Evolutionary conservation across 2,888 invertebrate species (phyloP).

Genomic region (Gasteruption jaculator): DNA sequence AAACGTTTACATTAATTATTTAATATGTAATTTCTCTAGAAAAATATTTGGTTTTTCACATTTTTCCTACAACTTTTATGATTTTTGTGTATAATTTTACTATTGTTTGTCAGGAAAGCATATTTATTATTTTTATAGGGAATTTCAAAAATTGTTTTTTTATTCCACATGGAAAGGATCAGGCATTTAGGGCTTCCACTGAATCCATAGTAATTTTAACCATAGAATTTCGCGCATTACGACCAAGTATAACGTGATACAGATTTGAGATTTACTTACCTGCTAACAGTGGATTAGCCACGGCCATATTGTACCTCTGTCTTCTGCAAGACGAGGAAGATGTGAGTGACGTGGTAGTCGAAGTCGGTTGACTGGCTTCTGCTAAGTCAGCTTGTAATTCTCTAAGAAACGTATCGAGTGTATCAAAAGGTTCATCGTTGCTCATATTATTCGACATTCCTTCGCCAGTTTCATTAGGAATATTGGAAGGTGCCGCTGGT

Average conservation of each 20-base stretch:
- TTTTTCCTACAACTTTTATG: no score
- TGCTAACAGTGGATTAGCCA: slow-evolving; percentile 81
- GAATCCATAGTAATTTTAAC: no score
- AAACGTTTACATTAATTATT: no score
- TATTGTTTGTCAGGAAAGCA: not conserved
- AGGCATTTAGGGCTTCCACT: no score
- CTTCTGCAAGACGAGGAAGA: slow-evolving; percentile 56
- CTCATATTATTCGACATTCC: slow-evolving; percentile 39
- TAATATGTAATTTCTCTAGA: no score
- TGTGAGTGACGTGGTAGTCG: slow-evolving; percentile 53
- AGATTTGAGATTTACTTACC: slow-evolving; percentile 57
- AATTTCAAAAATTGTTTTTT: no score
- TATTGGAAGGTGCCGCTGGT: slow-evolving; percentile 37
- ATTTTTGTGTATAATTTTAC: slow-evolving; percentile 1
- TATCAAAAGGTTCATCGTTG: slow-evolving; percentile 79
- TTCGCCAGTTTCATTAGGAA: slow-evolving; percentile 43
- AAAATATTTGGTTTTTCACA: no score
- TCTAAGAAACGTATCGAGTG: slow-evolving; percentile 76
- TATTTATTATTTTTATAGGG: not conserved
- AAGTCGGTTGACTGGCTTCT: slow-evolving; percentile 52
- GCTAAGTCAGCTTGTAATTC: slow-evolving; percentile 61
- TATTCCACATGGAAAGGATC: no score
- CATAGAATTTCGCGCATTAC: no score
- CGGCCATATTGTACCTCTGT: slow-evolving; percentile 74
- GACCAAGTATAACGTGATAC: no score